Conservation (phyloP, 1,140 invertebrate genomes). For the Phortica variegata region DNA sequence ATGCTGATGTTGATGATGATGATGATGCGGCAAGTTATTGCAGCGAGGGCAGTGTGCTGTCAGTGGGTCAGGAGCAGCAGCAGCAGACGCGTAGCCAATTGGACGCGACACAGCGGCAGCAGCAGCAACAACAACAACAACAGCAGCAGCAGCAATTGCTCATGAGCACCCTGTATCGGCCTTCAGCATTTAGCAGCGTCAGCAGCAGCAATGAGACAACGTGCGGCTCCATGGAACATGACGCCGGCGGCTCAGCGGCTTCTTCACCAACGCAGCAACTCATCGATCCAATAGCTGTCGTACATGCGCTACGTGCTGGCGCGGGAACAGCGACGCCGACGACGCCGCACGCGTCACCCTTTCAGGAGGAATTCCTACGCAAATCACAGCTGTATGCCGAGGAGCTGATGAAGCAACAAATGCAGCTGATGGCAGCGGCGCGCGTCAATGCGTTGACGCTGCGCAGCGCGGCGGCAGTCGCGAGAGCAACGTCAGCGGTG, state of each 20-base stretch:
- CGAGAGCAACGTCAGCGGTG: neutral
- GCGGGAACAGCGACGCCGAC: too few species aligned
- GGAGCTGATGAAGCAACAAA: slow-evolving; percentile 56
- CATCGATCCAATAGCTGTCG: neutral
- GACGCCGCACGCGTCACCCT: slow-evolving; percentile 7
- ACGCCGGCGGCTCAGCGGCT: slow-evolving; percentile 1
- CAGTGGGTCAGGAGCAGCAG: slow-evolving; percentile 66
- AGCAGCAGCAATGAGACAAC: neutral
- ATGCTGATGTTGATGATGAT: slow-evolving; percentile 18
- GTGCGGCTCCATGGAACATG: slow-evolving; percentile 12
- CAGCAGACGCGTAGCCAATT: slow-evolving; percentile 6
- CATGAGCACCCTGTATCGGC: slow-evolving; percentile 36
- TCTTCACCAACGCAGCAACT: neutral
- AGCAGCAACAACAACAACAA: slow-evolving; percentile 22
- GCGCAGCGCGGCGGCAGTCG: slow-evolving; percentile 21
- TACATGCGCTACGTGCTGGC: slow-evolving; percentile 1
- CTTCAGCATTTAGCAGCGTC: slow-evolving; percentile 45
- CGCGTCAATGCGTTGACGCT: slow-evolving; percentile 40
- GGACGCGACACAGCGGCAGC: slow-evolving; percentile 20
- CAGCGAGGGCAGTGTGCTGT: slow-evolving; percentile 68
- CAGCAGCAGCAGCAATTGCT: slow-evolving; percentile 26
- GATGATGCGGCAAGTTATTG: slow-evolving; percentile 58
- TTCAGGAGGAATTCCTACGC: slow-evolving; percentile 53
- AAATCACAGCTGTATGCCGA: slow-evolving; percentile 56
- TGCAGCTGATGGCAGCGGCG: slow-evolving; percentile 55